Base-by-base conservation (phyloP, 2,113 vertebrate genomes). In the Columba janthina region DNA sequence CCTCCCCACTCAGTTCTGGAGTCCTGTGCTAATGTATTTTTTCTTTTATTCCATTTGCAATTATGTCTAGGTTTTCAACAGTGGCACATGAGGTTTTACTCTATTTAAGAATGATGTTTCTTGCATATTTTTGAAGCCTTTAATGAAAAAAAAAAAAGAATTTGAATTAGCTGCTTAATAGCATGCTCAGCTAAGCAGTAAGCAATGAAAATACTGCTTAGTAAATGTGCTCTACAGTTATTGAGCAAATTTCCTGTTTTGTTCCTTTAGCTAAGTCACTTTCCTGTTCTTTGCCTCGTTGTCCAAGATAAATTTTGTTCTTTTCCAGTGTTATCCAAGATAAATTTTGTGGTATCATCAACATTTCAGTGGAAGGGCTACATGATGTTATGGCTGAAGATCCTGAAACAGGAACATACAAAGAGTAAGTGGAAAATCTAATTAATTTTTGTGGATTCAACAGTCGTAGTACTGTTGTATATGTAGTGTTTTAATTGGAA, bases 371-470 rank as follows among this genome's bases (percentile, higher is more conserved):
- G 71, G 99, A 99, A 97, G 99, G 99, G 3, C 95, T 99, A 29
- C 99, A 99, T 46, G 99, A 99, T 88, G 99, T 99, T 53, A 99
- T 99, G 99, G 99, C 98, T 4, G 99, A 99, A 97, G 99, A 99
- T 93, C 75, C 99, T 6, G 99, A 99, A 97, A 99, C 98, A 5
- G 96, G 98, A 95, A 99, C 99, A 29, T 99, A 98, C 58, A 99
- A 98, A 98, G 99, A 99, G 99, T 99, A 98, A 98, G 99, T 94
- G 7, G 48, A 95, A 94, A 79, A 80, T 64, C 36, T 73, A 66
- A 72, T 91, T 76, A 48, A 34, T 79, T 81, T 79, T 5, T 46
- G 14, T 85, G 54, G 24, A 7, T 79, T 93, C 69, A 57, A 36
- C 24, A 70, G 29, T 60, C 65, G 46, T 31, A 62, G 7, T 73